phyloP scores from a whole-genome alignment of 2,888 invertebrate species.

The Eugnorisma glareosa region DNA sequence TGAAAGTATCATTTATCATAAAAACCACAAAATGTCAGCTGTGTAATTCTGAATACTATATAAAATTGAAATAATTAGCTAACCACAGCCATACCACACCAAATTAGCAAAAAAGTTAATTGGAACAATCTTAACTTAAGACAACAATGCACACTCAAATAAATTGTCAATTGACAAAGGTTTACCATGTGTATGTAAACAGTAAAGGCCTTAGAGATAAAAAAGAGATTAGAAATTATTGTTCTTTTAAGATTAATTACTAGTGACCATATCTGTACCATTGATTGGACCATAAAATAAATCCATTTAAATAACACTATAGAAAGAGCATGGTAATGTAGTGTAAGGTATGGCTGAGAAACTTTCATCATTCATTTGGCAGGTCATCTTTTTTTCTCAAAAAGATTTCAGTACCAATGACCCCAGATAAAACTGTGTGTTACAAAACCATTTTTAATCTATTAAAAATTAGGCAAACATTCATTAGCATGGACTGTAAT shows the following conservation, averaged over 20 bases:
- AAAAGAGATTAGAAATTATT: slow-evolving; percentile 26
- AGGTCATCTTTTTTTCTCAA: slow-evolving; percentile 54
- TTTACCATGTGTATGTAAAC: slow-evolving; percentile 33
- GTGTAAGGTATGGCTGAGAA: slow-evolving; percentile 37
- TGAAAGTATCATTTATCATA: slow-evolving; percentile 8
- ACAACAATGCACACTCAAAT: slow-evolving; percentile 2
- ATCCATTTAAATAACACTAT: slow-evolving; percentile 7
- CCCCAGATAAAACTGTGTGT: slow-evolving; percentile 67
- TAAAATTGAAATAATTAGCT: slow-evolving; percentile 14
- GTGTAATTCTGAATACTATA: background rate
- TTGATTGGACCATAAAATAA: slow-evolving; percentile 13
- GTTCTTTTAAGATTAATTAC: slow-evolving; percentile 12
- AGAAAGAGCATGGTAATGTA: slow-evolving; percentile 24
- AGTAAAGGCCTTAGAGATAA: slow-evolving; percentile 9
- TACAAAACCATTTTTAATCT: slow-evolving; percentile 69
- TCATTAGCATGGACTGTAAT: slow-evolving; percentile 75
- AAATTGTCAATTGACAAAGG: slow-evolving; percentile 20
- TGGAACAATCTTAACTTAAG: background rate
- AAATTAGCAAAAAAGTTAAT: slow-evolving; percentile 22
- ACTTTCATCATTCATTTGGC: slow-evolving; percentile 53
- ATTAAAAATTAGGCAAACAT: slow-evolving; percentile 73
- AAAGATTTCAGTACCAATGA: slow-evolving; percentile 64
- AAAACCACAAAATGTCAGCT: slow-evolving; percentile 24
- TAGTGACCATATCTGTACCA: slow-evolving; percentile 8
- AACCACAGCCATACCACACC: slow-evolving; percentile 20